These are phyloP conservation scores for Centroberyx gerrardi DNA, from an alignment of 2,797 vertebrate species.

Conservation along the genomic window DNA sequence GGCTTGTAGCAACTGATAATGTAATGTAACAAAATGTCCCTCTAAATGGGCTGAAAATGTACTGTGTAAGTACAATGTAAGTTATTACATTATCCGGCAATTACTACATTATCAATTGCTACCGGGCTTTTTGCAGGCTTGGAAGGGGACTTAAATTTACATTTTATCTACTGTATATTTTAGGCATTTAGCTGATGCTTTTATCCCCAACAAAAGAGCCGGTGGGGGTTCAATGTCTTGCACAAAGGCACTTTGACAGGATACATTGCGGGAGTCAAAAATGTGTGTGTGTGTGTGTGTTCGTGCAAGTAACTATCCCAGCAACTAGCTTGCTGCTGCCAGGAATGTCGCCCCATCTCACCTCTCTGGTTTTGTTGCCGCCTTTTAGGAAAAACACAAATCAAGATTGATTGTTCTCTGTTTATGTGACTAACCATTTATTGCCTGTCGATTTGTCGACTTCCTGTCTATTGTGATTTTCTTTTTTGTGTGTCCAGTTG, in stretches of 20 bases:
- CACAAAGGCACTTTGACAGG: too few relatives aligned
- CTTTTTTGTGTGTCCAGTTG: conserved; percentile 18
- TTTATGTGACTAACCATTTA: conserved; percentile 54
- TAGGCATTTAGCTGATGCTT: too few relatives aligned
- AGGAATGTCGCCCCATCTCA: conserved; percentile 69
- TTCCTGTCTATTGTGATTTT: conserved; percentile 38
- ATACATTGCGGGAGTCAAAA: too few relatives aligned
- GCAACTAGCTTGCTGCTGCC: conserved; percentile 62
- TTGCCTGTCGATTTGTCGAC: conserved; percentile 59
- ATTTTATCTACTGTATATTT: too few relatives aligned
- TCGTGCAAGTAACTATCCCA: conserved; percentile 48
- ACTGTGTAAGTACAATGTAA: too few relatives aligned
- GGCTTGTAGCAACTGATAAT: conserved; percentile 25
- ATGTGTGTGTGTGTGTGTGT: conserved; percentile 4
- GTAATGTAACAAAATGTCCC: conserved; percentile 7
- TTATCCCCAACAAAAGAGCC: too few relatives aligned
- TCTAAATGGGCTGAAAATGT: too few relatives aligned
- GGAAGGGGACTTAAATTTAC: too few relatives aligned
- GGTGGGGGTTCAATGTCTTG: too few relatives aligned
- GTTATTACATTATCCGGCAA: too few relatives aligned
- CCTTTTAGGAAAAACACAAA: conserved; percentile 37
- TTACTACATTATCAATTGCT: too few relatives aligned
- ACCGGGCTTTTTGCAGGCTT: too few relatives aligned
- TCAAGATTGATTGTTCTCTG: conserved; percentile 52
- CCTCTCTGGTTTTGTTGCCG: conserved; percentile 44